Evolutionary conservation across 2,797 vertebrate species (phyloP).

Genomic region (Florisuga fusca): DNA sequence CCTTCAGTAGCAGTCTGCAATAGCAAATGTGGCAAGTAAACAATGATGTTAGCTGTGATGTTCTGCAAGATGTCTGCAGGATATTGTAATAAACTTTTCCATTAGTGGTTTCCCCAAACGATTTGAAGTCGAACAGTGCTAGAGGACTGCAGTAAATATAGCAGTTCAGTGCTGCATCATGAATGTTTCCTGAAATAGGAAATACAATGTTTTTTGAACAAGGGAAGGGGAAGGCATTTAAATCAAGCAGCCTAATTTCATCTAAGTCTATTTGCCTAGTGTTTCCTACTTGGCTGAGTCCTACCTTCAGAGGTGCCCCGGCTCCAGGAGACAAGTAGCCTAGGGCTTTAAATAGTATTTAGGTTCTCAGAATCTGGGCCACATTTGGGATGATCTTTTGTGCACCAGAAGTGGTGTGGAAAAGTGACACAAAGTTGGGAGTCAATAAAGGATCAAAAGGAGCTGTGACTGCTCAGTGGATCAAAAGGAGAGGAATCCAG

Average conservation of each 20-base stretch:
- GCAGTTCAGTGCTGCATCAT: background rate
- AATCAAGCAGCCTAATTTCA: background rate
- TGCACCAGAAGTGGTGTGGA: background rate
- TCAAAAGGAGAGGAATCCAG: background rate
- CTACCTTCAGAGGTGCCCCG: background rate
- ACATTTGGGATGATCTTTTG: background rate
- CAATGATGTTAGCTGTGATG: background rate
- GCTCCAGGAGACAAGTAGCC: background rate
- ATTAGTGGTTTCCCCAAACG: constrained; percentile 20
- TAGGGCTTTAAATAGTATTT: background rate
- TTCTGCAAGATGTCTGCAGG: constrained; percentile 8
- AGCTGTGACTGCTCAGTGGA: background rate
- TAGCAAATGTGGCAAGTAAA: background rate
- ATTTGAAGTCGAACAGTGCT: constrained; percentile 11
- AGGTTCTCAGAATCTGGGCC: background rate
- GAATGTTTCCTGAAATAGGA: background rate
- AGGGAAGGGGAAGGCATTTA: background rate
- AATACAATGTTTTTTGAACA: background rate
- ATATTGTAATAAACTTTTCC: constrained; percentile 22
- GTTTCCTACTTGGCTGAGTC: background rate
- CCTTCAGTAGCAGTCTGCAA: background rate
- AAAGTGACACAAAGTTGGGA: background rate
- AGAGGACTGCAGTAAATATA: constrained; percentile 1
- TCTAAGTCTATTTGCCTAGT: background rate
- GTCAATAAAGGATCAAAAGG: background rate